These are phyloP conservation scores for Tapirus indicus DNA, from an alignment of 2,797 vertebrate species.

Conservation along the genomic window DNA sequence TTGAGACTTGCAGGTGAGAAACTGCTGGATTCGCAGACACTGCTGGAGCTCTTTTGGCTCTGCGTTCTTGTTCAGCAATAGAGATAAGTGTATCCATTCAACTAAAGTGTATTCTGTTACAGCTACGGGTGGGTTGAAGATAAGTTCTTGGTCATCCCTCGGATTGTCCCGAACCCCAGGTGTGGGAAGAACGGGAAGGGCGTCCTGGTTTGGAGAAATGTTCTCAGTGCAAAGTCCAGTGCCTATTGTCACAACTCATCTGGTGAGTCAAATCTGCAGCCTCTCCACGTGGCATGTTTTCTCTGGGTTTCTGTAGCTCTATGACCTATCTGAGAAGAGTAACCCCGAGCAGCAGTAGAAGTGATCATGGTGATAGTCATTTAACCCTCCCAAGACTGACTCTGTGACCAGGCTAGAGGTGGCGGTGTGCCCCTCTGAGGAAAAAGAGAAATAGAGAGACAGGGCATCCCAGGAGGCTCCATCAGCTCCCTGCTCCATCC, in stretches of 20 bases:
- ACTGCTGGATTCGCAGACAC: not conserved
- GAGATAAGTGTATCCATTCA: not conserved
- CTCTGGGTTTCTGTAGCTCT: not conserved
- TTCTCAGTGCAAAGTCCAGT: not conserved
- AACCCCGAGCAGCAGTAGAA: not conserved
- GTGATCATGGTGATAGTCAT: not conserved
- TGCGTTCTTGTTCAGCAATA: not conserved
- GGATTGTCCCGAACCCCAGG: slow-evolving; percentile 85
- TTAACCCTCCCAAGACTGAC: not conserved
- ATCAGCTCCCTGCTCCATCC: not conserved
- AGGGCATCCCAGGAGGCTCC: not conserved
- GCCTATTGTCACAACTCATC: slow-evolving; percentile 89
- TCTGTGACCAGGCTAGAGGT: not conserved
- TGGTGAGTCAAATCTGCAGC: slow-evolving; percentile 82
- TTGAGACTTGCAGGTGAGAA: slow-evolving; percentile 90
- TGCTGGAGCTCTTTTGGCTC: not conserved
- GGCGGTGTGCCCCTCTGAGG: not conserved
- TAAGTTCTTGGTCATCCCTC: slow-evolving; percentile 85
- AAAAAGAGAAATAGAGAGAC: not conserved
- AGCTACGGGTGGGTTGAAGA: slow-evolving; percentile 91
- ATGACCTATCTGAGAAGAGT: not conserved
- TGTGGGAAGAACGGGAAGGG: slow-evolving; percentile 88
- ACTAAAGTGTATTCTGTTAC: slow-evolving; percentile 68
- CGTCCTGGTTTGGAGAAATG: slow-evolving; percentile 79
- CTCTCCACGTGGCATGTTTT: not conserved